Base-by-base conservation (phyloP, 2,113 vertebrate genomes). In the Hyperoodon ampullatus region DNA sequence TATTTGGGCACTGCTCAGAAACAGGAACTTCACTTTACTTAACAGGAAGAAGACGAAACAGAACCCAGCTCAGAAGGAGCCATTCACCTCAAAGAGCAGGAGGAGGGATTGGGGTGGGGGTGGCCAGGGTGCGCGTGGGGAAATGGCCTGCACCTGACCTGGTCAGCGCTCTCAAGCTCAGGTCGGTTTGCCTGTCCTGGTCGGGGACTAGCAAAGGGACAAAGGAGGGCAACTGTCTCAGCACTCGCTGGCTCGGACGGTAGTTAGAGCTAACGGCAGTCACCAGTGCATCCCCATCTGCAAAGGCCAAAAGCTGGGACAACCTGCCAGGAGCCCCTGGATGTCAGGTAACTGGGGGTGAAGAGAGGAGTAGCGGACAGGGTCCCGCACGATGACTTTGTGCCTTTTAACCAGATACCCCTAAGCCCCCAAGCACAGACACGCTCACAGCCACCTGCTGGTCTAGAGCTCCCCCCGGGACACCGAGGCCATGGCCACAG, bases 1-100 rank as follows among this genome's bases (percentile, higher is more conserved):
- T 58, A 96, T 90, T 30, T 5, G 33, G 87, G 97, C 81, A 30
- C 75, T 72, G 92, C 97, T 93, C 81, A 68, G 90, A 87, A 95
- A 75, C 3, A 21, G 92, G 95, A 8, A 4, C 96, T 95, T 72
- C 75, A 18, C 0, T n/a, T 92, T 96, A 95, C 97, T 97, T 96
- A 98, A 75, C 95, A 95, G 97, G 95, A 96, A 90, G 92, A 61
- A 84, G 97, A 95, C 42, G 83, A 96, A 97, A 93, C 90, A 60
- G 87, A 93, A 55, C 86, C 78, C 70, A 89, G 58, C 89, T 81
- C 33, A 30, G 78, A 85, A 65, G 50, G 61, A 61, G 80, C 19
- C 0, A 0, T 5, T 87, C 30, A 3, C 71, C 85, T 90, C 60
- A 1, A 0, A 4, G 70, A 47, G 63, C 86, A 21, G 60, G 80